Evolutionary conservation across 2,113 vertebrate genomes (phyloP), one percentile per base, ranked within the genome.

Genomic region (Nerophis ophidion): DNA sequence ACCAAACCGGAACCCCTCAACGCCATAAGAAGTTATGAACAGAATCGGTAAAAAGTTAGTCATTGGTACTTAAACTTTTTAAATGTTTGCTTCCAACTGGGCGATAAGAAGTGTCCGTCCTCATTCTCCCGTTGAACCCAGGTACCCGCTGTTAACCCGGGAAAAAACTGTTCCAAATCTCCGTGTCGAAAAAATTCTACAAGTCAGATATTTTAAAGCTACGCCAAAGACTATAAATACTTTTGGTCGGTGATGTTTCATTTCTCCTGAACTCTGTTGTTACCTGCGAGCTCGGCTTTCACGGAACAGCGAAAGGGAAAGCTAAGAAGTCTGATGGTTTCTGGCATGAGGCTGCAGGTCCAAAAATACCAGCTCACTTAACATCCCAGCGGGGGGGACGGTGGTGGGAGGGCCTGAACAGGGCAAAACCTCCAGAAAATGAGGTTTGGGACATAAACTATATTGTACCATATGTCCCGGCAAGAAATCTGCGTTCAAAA

Each of bases 171-270:
- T 89, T 89, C 88, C 87, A 89, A 81, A 79, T 66, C 19, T n/a
- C 65, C 48, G 71, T 88, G 86, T 86, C 89, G 90, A 88, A 90
- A 89, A 91, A 77, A 89, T 85, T 85, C 84, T 81, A 72, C 83
- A 89, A 87, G 40, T 83, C 59, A 40, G 76, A 86, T 86, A 84
- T 81, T 82, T 81, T 36, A 82, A 90, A 38, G 15, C 62, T 1
- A 35, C 2, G 86, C 86, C 89, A 90, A 86, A 80, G 70, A 86
- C 80, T 85, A 82, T 78, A 83, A 87, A 88, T 80, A 65, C 49
- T 71, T 62, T 54, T 69, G 42, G 7, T 33, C 65, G 44, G 26
- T 26, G 8, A 10, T 56, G 44, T 62, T 47, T 52, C 51, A 52
- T 68, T 81, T 75, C 65, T 88, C 83, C 87, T 63, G 85, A 85